These are phyloP conservation scores for Sphaerophoria taeniata DNA, from an alignment of 2,888 invertebrate species.

Conservation along the genomic window DNA sequence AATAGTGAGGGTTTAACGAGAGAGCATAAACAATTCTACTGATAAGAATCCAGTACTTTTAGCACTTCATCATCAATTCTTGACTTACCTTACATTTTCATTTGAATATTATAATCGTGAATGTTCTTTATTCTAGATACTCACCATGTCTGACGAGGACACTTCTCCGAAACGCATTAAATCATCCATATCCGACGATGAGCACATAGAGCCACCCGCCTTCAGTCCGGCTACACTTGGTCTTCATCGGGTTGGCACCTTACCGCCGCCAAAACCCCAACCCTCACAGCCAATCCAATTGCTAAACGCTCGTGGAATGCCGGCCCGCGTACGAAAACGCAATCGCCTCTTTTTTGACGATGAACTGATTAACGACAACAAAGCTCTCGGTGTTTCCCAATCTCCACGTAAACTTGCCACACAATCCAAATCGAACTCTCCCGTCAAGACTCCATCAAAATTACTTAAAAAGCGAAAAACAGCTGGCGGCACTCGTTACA, in stretches of 20 bases:
- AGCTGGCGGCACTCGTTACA: conserved; percentile 81
- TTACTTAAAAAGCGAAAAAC: conserved; percentile 83
- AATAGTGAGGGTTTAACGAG: too few species aligned
- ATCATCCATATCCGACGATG: conserved; percentile 82
- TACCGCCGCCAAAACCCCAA: conserved; percentile 88
- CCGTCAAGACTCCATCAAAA: conserved; percentile 84
- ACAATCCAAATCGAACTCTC: conserved; percentile 83
- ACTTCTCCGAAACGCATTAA: conserved; percentile 64
- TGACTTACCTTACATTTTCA: not conserved
- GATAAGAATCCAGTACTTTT: too few species aligned
- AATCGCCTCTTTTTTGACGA: conserved; percentile 95
- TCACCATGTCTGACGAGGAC: conserved; percentile 72
- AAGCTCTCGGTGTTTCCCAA: conserved; percentile 86
- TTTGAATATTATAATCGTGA: not conserved
- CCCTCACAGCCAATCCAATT: conserved; percentile 90
- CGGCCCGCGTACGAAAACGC: conserved; percentile 94
- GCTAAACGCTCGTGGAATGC: conserved; percentile 94
- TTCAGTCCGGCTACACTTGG: conserved; percentile 92
- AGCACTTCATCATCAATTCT: too few species aligned
- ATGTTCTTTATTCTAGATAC: conserved; percentile 19
- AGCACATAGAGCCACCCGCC: conserved; percentile 88
- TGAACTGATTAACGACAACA: conserved; percentile 91
- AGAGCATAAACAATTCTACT: too few species aligned
- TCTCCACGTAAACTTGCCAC: conserved; percentile 82
- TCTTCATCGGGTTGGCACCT: conserved; percentile 91